Evolutionary conservation across 2,797 vertebrate genomes (phyloP).

Genomic region (Limosa lapponica): DNA sequence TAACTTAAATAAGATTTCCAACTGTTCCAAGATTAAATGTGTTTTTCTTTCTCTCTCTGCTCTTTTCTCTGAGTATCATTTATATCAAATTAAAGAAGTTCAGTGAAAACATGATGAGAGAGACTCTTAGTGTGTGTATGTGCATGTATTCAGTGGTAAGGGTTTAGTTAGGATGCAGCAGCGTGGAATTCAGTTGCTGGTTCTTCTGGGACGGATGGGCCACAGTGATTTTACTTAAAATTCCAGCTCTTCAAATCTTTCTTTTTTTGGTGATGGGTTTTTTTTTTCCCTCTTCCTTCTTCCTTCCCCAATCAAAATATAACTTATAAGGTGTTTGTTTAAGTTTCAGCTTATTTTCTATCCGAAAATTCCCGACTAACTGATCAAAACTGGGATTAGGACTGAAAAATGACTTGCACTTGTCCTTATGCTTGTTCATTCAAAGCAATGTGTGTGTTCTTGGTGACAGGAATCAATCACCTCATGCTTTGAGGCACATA

Average conservation of each 20-base stretch:
- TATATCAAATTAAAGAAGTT: not conserved
- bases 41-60: not conserved
- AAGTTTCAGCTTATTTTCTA: not conserved
- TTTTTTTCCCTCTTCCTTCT: too few species aligned
- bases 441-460: not conserved
- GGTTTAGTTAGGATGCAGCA: not conserved
- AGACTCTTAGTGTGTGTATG: not conserved
- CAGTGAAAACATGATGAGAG: not conserved
- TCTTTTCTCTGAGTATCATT: not conserved
- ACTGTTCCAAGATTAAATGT: not conserved
- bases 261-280: not conserved
- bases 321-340: fast-evolving
- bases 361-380: not conserved
- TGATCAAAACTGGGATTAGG: not conserved
- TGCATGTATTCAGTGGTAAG: not conserved
- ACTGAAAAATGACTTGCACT: not conserved
- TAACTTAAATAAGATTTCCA: not conserved
- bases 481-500: not conserved
- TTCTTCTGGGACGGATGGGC: not conserved
- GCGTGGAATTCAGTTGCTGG: not conserved
- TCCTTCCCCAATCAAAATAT: not conserved
- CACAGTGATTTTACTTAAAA: not conserved
- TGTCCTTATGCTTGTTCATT: not conserved
- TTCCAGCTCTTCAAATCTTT: not conserved
- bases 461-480: not conserved